A percentile compares a stretch with the other conserved stretches of the same genome.
These are phyloP conservation scores for Brachyistius frenatus DNA, from an alignment of 2,113 vertebrate genomes.

Conservation along the genomic window DNA sequence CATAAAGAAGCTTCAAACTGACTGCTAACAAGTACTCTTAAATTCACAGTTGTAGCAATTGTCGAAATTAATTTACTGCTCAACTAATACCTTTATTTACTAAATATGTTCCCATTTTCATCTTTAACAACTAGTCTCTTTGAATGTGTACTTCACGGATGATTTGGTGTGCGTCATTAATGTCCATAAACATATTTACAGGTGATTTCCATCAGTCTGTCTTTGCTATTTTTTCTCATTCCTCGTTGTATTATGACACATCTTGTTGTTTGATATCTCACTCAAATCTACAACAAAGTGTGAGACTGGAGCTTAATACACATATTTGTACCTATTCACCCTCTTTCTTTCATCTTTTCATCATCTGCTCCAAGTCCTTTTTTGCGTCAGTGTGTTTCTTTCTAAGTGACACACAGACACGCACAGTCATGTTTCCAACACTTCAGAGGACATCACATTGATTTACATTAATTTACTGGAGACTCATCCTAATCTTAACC, in stretches of 20 bases:
- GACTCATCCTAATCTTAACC: neutral
- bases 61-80: too few species aligned
- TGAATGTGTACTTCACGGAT: neutral
- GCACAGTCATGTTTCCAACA: neutral
- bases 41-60: too few species aligned
- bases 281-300: neutral
- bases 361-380: conserved; percentile 3
- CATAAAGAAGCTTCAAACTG: too few species aligned
- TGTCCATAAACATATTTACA: neutral
- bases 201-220: neutral
- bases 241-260: conserved; percentile 1
- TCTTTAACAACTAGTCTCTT: neutral
- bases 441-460: neutral
- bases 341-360: neutral
- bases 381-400: conserved; percentile 7
- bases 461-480: neutral
- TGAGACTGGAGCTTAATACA: neutral
- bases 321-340: neutral
- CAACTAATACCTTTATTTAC: too few species aligned
- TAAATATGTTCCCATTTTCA: too few species aligned
- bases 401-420: conserved; percentile 1
- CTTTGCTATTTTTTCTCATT: neutral
- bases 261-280: neutral
- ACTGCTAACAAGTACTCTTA: too few species aligned
- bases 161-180: neutral